Base-by-base conservation (phyloP, 1,140 invertebrate species). In the Calephelis nemesis region DNA sequence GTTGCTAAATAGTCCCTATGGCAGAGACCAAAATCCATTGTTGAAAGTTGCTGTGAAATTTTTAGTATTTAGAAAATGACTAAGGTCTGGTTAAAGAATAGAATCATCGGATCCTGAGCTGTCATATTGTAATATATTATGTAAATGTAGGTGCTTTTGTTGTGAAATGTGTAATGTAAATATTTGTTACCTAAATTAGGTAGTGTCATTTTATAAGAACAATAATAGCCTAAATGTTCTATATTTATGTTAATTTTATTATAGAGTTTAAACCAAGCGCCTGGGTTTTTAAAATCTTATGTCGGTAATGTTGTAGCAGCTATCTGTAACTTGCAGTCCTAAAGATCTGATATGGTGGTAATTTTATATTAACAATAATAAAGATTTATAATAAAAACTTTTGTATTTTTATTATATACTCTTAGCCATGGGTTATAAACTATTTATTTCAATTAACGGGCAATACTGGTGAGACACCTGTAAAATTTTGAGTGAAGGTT, bases 331-430 rank as follows among this genome's bases (percentile, higher is more conserved):
- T 71, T 71, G 82, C 81, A 76, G 75, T 82, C 78, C 78, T 85
- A 82, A 85, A 69, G 75, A 83, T 82, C 75, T 78, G 74, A 80
- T 77, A 79, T 79, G 74, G 71, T 80, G 74, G 71, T 79, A 79
- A 82, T 88, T 89, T 88, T 88, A 87, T 89, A 89, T 87, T 85
- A 85, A 87, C 42, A 86, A 78, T 79, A 87, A 83, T 83, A 84
- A 85, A 77, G 75, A 70, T 86, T 85, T 87, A 78, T 85, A 85
- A 72, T 70, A 79, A 74, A 67, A 12, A 47, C 30, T 15, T 47
- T 70, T 19, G 50, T n/a, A 40, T 68, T 68, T 54, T 65, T 47
- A 10, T 65, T 71, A 0, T 45, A 9, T 63, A 30, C 30, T 4
- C 30, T 63, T 47, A 52, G n/a, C 47, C 30, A n/a, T 12, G 4